Evolutionary conservation across 1,140 invertebrate species (phyloP).

Genomic region (Phortica variegata): DNA sequence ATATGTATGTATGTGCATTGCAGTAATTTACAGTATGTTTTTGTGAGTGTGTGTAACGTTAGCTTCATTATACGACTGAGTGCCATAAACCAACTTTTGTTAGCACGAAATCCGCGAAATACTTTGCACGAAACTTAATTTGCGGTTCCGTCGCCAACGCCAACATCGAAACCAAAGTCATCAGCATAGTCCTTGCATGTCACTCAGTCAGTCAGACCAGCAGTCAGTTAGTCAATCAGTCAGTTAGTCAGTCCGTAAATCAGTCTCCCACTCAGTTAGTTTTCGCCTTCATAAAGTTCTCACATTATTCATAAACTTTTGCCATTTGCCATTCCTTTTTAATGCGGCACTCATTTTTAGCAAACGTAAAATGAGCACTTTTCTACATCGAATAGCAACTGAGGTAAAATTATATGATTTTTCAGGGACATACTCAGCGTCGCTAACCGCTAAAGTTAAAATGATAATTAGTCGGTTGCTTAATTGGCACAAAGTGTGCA

Average conservation of each 20-base stretch:
- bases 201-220: constrained; percentile 10
- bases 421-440: too few relatives aligned
- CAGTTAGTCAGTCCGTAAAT: too few relatives aligned
- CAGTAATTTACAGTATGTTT: too few relatives aligned
- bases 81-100: constrained; percentile 25
- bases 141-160: constrained; percentile 12
- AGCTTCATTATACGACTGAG: neutral
- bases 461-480: constrained; percentile 15
- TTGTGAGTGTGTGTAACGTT: constrained; percentile 16
- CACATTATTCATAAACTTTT: constrained; percentile 1
- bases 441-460: neutral
- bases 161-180: constrained; percentile 1
- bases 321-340: too few relatives aligned
- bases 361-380: too few relatives aligned
- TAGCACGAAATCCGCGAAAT: constrained; percentile 10
- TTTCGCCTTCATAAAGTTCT: too few relatives aligned
- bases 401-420: too few relatives aligned
- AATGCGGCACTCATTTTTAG: too few relatives aligned
- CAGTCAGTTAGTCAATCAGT: too few relatives aligned
- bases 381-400: neutral
- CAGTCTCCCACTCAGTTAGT: too few relatives aligned
- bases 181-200: constrained; percentile 17
- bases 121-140: constrained; percentile 26
- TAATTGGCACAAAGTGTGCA: neutral
- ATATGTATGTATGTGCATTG: too few relatives aligned